Evolutionary conservation across 2,888 invertebrate genomes (phyloP).

Genomic region (Eulithis testata): DNA sequence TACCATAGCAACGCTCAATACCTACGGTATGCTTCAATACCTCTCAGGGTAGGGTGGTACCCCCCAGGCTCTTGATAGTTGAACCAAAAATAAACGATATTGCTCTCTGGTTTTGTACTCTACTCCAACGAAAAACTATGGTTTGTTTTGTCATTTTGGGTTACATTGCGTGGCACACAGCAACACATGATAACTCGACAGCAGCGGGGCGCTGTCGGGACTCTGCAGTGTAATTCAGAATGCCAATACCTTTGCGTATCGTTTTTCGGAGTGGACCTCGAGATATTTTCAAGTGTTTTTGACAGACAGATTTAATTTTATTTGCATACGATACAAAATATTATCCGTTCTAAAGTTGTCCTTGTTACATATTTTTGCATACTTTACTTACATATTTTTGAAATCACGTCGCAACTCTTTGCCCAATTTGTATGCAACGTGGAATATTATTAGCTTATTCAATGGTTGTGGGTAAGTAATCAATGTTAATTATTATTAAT

Average conservation of each 20-base stretch:
- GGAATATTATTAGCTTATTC: no score
- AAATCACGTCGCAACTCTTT: no score
- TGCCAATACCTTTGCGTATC: no score
- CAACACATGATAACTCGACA: neutral
- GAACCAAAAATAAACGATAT: conserved; percentile 2
- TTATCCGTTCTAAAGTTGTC: no score
- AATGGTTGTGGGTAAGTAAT: no score
- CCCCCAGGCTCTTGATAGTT: neutral
- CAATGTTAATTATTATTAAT: no score
- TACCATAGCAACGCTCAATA: conserved; percentile 6
- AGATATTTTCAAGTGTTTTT: neutral
- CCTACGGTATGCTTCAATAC: conserved; percentile 3
- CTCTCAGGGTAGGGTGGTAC: neutral
- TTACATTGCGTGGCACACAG: neutral
- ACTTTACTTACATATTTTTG: no score
- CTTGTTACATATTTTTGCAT: no score
- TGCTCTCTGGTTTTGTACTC: neutral
- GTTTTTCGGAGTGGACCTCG: no score
- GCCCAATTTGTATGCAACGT: no score
- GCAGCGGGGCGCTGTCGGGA: neutral
- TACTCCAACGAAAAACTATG: neutral
- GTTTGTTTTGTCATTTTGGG: neutral
- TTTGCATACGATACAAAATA: neutral
- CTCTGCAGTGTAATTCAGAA: no score
- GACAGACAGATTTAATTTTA: neutral